Evolutionary conservation across 2,888 invertebrate genomes (phyloP).

Genomic region (Corythucha ciliata): DNA sequence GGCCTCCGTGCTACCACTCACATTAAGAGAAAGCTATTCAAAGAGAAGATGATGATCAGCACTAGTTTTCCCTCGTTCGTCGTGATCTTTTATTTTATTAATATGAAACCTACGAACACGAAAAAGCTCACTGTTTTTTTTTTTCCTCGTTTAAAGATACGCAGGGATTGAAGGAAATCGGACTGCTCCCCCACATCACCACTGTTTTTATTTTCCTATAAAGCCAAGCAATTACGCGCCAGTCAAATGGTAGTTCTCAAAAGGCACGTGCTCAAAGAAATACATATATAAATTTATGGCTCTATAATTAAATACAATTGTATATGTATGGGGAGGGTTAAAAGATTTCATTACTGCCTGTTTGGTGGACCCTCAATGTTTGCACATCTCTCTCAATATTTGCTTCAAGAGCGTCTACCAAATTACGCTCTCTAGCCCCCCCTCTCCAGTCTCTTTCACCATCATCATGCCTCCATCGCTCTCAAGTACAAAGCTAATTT

Average conservation of each 20-base stretch:
- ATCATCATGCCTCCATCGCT: not conserved
- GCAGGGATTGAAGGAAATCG: too few relatives aligned
- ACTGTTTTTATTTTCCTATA: too few relatives aligned
- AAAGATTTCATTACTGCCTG: constrained; percentile 24
- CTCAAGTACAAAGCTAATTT: constrained; percentile 23
- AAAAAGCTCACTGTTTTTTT: too few relatives aligned
- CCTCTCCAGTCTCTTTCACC: not conserved
- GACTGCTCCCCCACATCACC: too few relatives aligned
- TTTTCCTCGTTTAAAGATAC: too few relatives aligned
- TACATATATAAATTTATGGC: constrained; percentile 18
- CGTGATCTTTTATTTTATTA: too few relatives aligned
- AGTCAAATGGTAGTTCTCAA: constrained; percentile 7
- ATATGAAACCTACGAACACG: too few relatives aligned
- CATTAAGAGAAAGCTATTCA: too few relatives aligned
- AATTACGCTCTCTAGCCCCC: constrained; percentile 20
- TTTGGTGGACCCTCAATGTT: constrained; percentile 20
- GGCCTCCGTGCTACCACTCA: too few relatives aligned
- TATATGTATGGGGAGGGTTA: constrained; percentile 22
- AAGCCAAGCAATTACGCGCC: too few relatives aligned
- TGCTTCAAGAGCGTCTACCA: constrained; percentile 24
- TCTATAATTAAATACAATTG: constrained; percentile 20
- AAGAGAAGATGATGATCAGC: too few relatives aligned
- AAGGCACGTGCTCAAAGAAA: not conserved
- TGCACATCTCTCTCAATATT: constrained; percentile 24
- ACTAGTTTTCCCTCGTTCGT: too few relatives aligned